These are phyloP conservation scores for Popillia japonica DNA, from an alignment of 1,140 invertebrate genomes.

Conservation along the genomic window DNA sequence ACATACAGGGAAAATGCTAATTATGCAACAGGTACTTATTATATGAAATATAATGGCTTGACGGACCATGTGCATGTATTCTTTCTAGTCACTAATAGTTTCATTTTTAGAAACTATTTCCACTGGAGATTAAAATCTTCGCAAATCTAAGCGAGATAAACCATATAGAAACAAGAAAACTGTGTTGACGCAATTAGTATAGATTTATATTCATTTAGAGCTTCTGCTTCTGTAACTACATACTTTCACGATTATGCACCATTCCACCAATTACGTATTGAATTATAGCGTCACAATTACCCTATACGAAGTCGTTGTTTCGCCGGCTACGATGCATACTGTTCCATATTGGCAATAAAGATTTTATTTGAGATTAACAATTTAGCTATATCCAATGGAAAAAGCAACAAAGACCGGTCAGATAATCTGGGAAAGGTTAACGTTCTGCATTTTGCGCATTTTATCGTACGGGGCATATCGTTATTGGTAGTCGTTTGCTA, in stretches of 20 bases:
- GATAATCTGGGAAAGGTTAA: conserved; percentile 32
- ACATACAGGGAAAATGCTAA: too few species aligned
- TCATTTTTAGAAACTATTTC: too few species aligned
- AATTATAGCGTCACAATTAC: neutral
- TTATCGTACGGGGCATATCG: conserved; percentile 13
- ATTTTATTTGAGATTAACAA: conserved; percentile 34
- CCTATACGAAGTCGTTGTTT: neutral
- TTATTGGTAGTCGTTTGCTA: conserved; percentile 29
- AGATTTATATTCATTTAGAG: neutral
- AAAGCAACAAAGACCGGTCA: conserved; percentile 5
- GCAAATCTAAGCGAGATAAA: too few species aligned
- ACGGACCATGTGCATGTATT: too few species aligned
- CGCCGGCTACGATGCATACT: neutral
- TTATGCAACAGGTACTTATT: too few species aligned
- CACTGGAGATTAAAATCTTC: too few species aligned
- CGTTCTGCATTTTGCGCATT: conserved; percentile 27
- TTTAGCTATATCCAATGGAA: conserved; percentile 8
- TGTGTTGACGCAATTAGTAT: neutral
- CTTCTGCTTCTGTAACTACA: neutral
- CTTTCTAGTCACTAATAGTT: too few species aligned
- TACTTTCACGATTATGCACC: neutral
- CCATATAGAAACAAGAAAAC: too few species aligned
- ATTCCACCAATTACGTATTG: neutral
- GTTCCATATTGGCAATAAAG: conserved; percentile 33
- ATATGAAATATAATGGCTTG: too few species aligned